Evolutionary conservation across 2,113 vertebrate species (phyloP).

Genomic region (Poeciliopsis turrubarensis): DNA sequence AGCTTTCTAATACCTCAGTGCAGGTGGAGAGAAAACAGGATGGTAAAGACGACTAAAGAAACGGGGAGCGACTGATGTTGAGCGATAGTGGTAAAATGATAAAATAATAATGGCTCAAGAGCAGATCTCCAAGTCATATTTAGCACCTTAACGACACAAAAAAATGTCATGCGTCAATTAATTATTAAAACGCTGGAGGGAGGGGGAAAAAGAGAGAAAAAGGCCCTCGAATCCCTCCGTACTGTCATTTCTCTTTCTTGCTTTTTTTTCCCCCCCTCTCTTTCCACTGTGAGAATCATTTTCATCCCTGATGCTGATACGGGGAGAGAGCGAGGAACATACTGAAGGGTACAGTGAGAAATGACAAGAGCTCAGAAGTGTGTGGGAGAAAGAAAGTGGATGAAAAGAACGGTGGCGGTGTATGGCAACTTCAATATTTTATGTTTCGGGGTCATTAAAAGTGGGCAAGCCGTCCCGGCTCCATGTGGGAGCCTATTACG

Average conservation of each 20-base stretch:
- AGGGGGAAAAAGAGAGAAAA: conserved; percentile 1
- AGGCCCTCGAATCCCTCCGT: background rate
- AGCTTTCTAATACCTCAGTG: background rate
- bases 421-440: conserved; percentile 53
- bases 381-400: conserved; percentile 5
- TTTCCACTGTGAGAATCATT: background rate
- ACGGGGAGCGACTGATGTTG: background rate
- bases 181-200: conserved; percentile 48
- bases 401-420: conserved; percentile 14
- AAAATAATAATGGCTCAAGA: conserved; percentile 44
- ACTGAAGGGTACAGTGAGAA: conserved; percentile 3
- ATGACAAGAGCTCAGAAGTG: conserved; percentile 15
- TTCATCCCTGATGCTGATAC: conserved; percentile 25
- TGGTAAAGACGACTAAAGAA: background rate
- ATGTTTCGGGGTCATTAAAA: conserved; percentile 65
- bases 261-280: background rate
- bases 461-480: conserved; percentile 23
- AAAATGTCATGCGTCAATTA: conserved; percentile 44
- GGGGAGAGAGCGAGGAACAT: background rate
- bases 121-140: conserved; percentile 46
- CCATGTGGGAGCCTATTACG: conserved; percentile 44
- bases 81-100: conserved; percentile 24
- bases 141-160: conserved; percentile 34
- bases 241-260: background rate
- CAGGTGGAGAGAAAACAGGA: background rate